These are phyloP conservation scores for Noctua comes DNA, from an alignment of 2,888 invertebrate species.

Conservation along the genomic window DNA sequence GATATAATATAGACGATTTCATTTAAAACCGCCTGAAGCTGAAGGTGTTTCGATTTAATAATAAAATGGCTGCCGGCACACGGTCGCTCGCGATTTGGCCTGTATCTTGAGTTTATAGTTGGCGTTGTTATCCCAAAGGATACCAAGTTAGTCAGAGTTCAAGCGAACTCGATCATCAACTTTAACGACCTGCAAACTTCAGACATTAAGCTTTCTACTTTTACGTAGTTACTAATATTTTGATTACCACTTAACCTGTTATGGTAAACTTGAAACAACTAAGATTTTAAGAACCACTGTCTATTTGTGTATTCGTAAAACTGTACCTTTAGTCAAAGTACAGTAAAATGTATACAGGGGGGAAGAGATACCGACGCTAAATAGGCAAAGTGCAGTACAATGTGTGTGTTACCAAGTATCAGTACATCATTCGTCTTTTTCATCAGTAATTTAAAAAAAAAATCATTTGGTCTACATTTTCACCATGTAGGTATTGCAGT, in stretches of 20 bases:
- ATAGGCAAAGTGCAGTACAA: too few species aligned
- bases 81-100: conserved; percentile 64
- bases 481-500: too few species aligned
- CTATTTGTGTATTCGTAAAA: neutral
- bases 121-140: conserved; percentile 81
- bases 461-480: too few species aligned
- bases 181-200: conserved; percentile 80
- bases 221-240: conserved; percentile 73
- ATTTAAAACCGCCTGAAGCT: conserved; percentile 81
- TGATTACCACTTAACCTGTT: conserved; percentile 66
- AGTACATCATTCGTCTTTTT: too few species aligned
- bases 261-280: conserved; percentile 51
- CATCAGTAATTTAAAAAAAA: too few species aligned
- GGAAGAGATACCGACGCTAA: too few species aligned
- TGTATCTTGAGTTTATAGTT: conserved; percentile 70
- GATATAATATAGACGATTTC: conserved; percentile 78
- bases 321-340: neutral
- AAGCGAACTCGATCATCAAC: conserved; percentile 81
- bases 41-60: conserved; percentile 77
- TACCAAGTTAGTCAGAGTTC: conserved; percentile 75
- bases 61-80: conserved; percentile 65
- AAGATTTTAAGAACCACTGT: neutral
- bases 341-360: neutral
- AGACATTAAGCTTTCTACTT: conserved; percentile 76
- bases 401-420: too few species aligned